Conservation (phyloP, 2,888 invertebrate species). For the Spodoptera littoralis region DNA sequence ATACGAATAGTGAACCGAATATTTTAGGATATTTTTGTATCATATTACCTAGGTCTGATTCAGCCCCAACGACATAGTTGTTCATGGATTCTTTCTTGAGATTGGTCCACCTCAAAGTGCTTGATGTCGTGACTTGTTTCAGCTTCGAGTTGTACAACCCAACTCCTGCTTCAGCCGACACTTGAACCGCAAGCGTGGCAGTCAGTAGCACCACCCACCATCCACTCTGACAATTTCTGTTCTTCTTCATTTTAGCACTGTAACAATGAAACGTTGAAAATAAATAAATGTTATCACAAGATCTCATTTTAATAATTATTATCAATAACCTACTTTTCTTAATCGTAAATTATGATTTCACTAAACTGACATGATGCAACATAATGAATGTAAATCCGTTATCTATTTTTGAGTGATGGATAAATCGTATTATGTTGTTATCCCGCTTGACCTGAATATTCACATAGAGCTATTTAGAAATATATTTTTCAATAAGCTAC, state of each 20-base stretch:
- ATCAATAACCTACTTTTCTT: background rate
- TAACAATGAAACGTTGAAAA: slow-evolving; percentile 52
- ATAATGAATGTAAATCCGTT: slow-evolving; percentile 12
- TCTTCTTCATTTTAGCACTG: slow-evolving; percentile 77
- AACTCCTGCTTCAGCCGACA: slow-evolving; percentile 74
- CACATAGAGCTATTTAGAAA: slow-evolving; percentile 27
- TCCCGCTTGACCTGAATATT: slow-evolving; percentile 42
- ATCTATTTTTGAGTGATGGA: slow-evolving; percentile 33
- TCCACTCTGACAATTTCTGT: slow-evolving; percentile 75
- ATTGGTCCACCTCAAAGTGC: slow-evolving; percentile 93
- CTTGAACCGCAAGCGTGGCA: slow-evolving; percentile 73
- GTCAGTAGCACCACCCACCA: slow-evolving; percentile 82
- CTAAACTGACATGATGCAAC: slow-evolving; percentile 1
- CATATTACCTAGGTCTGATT: slow-evolving; percentile 75
- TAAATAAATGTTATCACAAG: background rate
- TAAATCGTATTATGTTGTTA: slow-evolving; percentile 13
- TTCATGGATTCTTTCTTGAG: slow-evolving; percentile 77
- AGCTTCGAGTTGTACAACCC: slow-evolving; percentile 82
- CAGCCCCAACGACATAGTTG: slow-evolving; percentile 91
- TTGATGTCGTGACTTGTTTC: slow-evolving; percentile 93
- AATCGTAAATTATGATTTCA: slow-evolving; percentile 1
- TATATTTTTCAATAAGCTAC: slow-evolving; percentile 11
- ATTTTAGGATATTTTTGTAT: background rate
- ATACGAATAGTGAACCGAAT: background rate
- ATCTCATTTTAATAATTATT: slow-evolving; percentile 4